Evolutionary conservation across 2,888 invertebrate genomes (phyloP).

Genomic region (Neelides folsomi): DNA sequence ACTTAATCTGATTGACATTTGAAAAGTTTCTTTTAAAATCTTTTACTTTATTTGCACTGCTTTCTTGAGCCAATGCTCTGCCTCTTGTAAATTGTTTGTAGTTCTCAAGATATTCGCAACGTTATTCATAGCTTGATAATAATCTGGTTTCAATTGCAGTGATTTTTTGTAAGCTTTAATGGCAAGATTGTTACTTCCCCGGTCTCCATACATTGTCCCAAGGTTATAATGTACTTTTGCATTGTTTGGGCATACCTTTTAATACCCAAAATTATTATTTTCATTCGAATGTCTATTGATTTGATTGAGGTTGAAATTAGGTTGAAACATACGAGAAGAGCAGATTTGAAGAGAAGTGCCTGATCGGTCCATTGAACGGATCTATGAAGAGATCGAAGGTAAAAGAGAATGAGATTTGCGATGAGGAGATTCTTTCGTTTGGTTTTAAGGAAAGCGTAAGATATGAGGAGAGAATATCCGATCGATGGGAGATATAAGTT

Average conservation of each 20-base stretch:
- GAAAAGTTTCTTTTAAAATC: neutral
- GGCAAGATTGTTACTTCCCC: conserved; percentile 53
- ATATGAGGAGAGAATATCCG: conserved; percentile 23
- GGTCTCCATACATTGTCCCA: conserved; percentile 71
- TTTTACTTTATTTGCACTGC: conserved; percentile 60
- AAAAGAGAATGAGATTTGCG: conserved; percentile 34
- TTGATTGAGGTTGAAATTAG: neutral
- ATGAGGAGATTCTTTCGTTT: conserved; percentile 14
- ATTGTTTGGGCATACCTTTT: conserved; percentile 72
- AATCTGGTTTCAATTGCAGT: conserved; percentile 61
- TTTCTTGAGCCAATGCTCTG: conserved; percentile 55
- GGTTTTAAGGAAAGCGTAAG: conserved; percentile 12
- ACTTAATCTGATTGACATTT: neutral
- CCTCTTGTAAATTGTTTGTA: conserved; percentile 51
- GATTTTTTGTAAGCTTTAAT: conserved; percentile 64
- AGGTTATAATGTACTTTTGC: conserved; percentile 87
- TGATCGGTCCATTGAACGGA: conserved; percentile 71
- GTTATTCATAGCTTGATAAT: conserved; percentile 89
- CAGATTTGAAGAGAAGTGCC: conserved; percentile 62
- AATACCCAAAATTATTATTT: no score
- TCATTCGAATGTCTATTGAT: no score
- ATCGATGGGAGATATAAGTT: conserved; percentile 31
- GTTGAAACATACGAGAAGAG: conserved; percentile 13
- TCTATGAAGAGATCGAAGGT: conserved; percentile 44
- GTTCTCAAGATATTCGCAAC: conserved; percentile 73